Conservation (phyloP, 2,113 vertebrate species). For the Mesembrinibis cayennensis region DNA sequence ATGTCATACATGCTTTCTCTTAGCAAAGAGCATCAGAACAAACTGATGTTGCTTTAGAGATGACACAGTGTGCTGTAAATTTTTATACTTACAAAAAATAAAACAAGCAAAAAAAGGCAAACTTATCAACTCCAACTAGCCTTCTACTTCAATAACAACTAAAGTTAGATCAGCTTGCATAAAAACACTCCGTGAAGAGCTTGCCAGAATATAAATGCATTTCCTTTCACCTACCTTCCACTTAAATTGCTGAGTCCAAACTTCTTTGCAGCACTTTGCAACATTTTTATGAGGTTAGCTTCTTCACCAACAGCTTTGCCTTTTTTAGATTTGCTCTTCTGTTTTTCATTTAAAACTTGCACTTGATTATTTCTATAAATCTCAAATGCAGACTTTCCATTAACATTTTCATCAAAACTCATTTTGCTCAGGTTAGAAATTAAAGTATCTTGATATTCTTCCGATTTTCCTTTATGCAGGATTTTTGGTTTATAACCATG, state of each 20-base stretch:
- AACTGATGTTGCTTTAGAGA: not conserved
- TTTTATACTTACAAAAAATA: not conserved
- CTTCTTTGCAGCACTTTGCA: conserved; percentile 89
- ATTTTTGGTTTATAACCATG: conserved; percentile 81
- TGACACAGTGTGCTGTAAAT: not conserved
- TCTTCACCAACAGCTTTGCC: conserved; percentile 77
- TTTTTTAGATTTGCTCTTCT: conserved; percentile 88
- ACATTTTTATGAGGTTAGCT: conserved; percentile 84
- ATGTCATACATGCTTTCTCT: not conserved
- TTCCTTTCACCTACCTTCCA: conserved; percentile 78
- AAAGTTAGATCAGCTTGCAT: not conserved
- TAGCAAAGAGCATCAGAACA: not conserved
- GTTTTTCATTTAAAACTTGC: conserved; percentile 77
- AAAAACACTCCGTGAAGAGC: not conserved
- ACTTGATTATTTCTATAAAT: conserved; percentile 84
- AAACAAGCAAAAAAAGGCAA: not conserved
- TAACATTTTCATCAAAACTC: conserved; percentile 73
- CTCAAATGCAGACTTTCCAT: conserved; percentile 83
- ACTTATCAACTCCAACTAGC: not conserved
- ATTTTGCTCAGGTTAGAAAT: conserved; percentile 86
- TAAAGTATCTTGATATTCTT: conserved; percentile 78
- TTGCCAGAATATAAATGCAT: not conserved
- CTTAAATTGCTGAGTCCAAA: conserved; percentile 86
- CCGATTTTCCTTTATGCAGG: conserved; percentile 40
- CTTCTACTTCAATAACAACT: not conserved